Conservation (phyloP, 2,797 vertebrate genomes). For the Sebastes taczanowskii region DNA sequence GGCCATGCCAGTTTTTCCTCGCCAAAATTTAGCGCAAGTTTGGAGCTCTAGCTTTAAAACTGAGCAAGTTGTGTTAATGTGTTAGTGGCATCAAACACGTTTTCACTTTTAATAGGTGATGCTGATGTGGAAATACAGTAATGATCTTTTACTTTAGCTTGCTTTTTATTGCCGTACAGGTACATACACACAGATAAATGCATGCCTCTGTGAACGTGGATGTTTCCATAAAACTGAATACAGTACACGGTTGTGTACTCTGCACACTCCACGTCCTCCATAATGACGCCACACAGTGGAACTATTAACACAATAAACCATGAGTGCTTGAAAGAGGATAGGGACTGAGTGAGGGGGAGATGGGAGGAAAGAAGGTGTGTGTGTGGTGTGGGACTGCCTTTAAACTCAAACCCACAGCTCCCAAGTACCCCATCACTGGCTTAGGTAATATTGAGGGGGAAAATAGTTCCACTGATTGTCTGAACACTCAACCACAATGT, state of each 20-base stretch:
- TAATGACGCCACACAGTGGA: constrained; percentile 23
- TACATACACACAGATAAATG: not conserved
- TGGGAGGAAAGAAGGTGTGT: constrained; percentile 5
- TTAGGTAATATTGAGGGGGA: constrained; percentile 57
- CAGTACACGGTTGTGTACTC: not conserved
- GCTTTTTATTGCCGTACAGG: not conserved
- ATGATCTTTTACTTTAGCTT: not conserved
- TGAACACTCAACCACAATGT: constrained; percentile 64
- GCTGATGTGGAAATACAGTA: not conserved
- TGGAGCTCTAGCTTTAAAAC: no score
- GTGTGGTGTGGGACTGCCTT: constrained; percentile 1
- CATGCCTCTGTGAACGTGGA: not conserved
- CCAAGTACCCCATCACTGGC: constrained; percentile 50
- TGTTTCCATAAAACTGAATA: constrained; percentile 12
- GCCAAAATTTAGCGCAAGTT: no score
- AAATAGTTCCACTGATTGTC: constrained; percentile 69
- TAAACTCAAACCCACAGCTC: constrained; percentile 52
- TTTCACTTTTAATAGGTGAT: constrained; percentile 1
- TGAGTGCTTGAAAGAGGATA: constrained; percentile 11
- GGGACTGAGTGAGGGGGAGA: constrained; percentile 5
- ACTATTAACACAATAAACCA: constrained; percentile 45
- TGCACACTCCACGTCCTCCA: constrained; percentile 17
- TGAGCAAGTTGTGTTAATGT: no score
- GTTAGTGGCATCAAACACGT: not conserved
- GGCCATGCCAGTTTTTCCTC: no score